phyloP scores from a whole-genome alignment of 2,113 vertebrate species.

The Aix galericulata region DNA sequence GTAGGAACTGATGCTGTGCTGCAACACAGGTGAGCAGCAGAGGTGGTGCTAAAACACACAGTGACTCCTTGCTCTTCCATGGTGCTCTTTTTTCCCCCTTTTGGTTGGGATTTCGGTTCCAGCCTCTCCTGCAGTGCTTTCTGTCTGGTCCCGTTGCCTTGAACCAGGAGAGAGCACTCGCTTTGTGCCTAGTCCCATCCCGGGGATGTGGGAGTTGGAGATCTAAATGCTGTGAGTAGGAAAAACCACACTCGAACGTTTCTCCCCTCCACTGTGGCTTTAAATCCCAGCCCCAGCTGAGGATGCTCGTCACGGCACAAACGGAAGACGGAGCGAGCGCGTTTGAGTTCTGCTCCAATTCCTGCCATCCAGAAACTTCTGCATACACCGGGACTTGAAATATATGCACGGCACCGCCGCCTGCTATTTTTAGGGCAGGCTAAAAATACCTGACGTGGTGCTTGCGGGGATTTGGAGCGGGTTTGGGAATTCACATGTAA shows the following conservation, averaged over 20 bases:
- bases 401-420: not conserved
- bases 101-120: not conserved
- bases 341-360: conserved; percentile 54
- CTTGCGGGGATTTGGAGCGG: not conserved
- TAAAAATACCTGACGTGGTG: not conserved
- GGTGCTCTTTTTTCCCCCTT: not conserved
- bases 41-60: conserved; percentile 5
- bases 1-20: conserved; percentile 47
- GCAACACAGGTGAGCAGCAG: conserved; percentile 27
- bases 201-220: not conserved
- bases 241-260: not conserved
- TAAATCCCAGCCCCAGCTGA: not conserved
- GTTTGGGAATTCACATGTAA: not conserved
- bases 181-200: not conserved
- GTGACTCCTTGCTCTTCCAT: conserved; percentile 23
- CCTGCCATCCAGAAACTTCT: not conserved
- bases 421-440: conserved; percentile 36
- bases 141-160: conserved; percentile 27
- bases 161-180: conserved; percentile 32
- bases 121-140: conserved; percentile 11
- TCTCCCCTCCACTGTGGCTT: not conserved
- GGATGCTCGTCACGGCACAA: conserved; percentile 12
- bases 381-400: not conserved
- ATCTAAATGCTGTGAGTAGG: not conserved
- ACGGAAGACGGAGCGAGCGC: not conserved